A percentile compares a stretch with the other conserved stretches of the same genome.
phyloP scores from a whole-genome alignment of 2,113 vertebrate species.

The Atherinomorus stipes region DNA sequence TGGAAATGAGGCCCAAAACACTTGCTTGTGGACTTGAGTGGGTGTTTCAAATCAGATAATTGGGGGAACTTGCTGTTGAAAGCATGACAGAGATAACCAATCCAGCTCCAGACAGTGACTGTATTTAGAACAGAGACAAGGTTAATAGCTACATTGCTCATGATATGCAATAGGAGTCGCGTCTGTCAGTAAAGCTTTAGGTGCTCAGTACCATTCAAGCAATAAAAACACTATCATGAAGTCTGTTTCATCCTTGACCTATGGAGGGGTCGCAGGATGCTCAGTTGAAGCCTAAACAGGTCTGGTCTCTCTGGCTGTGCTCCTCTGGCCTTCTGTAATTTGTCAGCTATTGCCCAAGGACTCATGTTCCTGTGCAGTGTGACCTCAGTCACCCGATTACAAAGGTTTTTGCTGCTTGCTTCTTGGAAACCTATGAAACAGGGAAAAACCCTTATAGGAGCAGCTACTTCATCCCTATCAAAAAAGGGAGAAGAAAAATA shows the following conservation, averaged over 20 bases:
- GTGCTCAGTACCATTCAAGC: background rate
- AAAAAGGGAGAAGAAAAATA: background rate
- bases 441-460: constrained; percentile 1
- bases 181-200: background rate
- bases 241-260: constrained; percentile 3
- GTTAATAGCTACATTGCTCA: background rate
- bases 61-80: constrained; percentile 41
- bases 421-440: constrained; percentile 38
- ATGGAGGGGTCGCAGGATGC: background rate
- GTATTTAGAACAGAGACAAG: constrained; percentile 3
- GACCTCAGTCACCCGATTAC: constrained; percentile 51
- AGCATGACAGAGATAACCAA: constrained; percentile 15
- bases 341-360: constrained; percentile 37
- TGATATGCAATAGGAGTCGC: background rate
- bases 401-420: constrained; percentile 27
- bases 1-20: constrained; percentile 58
- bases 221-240: background rate
- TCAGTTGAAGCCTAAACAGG: constrained; percentile 5
- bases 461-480: background rate
- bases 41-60: constrained; percentile 64
- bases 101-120: constrained; percentile 11
- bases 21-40: constrained; percentile 61
- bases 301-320: background rate
- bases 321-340: constrained; percentile 47
- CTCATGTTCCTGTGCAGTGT: constrained; percentile 46